Conservation (phyloP, 2,888 invertebrate species). For the Caprella mutica region DNA sequence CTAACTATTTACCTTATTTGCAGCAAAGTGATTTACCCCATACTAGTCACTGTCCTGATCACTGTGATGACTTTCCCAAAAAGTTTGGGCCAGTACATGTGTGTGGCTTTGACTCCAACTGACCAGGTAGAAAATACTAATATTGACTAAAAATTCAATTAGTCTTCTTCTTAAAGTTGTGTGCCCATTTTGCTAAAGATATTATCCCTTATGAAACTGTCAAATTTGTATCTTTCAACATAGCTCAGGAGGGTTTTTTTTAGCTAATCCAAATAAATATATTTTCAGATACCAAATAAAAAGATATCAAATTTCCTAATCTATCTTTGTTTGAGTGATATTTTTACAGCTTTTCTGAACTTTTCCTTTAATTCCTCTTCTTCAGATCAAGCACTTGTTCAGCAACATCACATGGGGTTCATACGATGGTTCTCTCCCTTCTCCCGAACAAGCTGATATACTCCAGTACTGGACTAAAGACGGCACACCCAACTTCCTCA, state of each 20-base stretch:
- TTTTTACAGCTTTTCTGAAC: background rate
- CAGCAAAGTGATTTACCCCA: conserved; percentile 82
- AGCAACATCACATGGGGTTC: conserved; percentile 84
- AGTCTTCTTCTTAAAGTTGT: too few species aligned
- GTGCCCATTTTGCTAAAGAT: too few species aligned
- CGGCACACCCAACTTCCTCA: conserved; percentile 47
- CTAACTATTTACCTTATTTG: background rate
- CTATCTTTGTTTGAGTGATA: background rate
- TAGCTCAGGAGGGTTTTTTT: too few species aligned
- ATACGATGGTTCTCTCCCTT: background rate
- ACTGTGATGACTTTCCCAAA: conserved; percentile 80
- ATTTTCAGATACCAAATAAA: background rate
- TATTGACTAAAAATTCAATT: too few species aligned
- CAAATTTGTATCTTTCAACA: too few species aligned
- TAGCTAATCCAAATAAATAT: too few species aligned
- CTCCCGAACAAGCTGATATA: conserved; percentile 61
- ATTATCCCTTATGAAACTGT: too few species aligned
- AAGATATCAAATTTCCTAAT: background rate
- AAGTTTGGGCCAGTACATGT: conserved; percentile 81
- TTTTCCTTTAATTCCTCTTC: background rate
- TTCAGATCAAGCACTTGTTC: conserved; percentile 49
- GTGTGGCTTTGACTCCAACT: conserved; percentile 18
- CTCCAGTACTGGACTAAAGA: conserved; percentile 77
- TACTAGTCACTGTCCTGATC: conserved; percentile 72
- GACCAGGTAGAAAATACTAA: too few species aligned